Evolutionary conservation across 1,140 invertebrate genomes (phyloP).

Genomic region (Aricia agestis): DNA sequence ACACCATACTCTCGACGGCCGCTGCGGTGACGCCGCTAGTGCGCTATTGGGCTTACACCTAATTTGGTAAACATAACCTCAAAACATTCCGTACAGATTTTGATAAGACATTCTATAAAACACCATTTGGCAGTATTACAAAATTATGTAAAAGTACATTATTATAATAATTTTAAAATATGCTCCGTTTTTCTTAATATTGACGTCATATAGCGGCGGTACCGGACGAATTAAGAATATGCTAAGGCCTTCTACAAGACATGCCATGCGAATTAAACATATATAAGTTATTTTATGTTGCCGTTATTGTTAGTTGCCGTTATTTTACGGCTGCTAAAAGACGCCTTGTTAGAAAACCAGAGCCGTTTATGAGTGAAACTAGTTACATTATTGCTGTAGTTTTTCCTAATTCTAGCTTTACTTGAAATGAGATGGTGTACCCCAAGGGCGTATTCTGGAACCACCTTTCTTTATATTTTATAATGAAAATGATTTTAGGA

Average conservation of each 20-base stretch:
- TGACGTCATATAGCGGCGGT: too few species aligned
- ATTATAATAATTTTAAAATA: background rate
- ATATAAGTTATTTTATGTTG: too few species aligned
- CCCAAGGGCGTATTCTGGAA: background rate
- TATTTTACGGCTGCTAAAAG: background rate
- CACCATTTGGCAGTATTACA: background rate
- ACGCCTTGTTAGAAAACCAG: background rate
- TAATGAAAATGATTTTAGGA: background rate
- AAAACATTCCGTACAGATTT: background rate
- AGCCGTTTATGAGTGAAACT: background rate
- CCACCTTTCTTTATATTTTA: slow-evolving; percentile 1
- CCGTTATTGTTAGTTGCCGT: background rate
- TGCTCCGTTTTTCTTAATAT: background rate
- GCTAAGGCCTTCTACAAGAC: too few species aligned
- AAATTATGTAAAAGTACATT: background rate
- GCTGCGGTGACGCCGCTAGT: too few species aligned
- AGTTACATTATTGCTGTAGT: background rate
- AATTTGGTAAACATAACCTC: background rate
- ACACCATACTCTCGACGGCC: too few species aligned
- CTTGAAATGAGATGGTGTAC: background rate
- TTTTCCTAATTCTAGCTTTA: background rate
- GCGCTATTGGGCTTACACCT: too few species aligned
- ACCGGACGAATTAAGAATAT: too few species aligned
- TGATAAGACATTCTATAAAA: background rate
- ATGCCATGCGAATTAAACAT: too few species aligned